Evolutionary conservation across 2,888 invertebrate species (phyloP).

Genomic region (Chelonus formosanus): DNA sequence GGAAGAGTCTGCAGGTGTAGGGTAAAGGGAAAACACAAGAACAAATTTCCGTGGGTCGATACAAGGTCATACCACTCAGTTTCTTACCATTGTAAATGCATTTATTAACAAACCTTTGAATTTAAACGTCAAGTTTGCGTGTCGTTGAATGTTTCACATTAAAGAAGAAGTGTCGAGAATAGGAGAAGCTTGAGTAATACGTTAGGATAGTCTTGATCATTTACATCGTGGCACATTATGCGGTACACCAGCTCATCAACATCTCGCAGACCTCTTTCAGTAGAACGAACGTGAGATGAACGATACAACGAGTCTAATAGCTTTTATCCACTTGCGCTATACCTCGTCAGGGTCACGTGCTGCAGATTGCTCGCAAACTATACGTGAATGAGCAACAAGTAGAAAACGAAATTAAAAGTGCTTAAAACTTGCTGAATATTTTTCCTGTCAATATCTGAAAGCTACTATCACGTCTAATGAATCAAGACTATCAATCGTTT

Average conservation of each 20-base stretch:
- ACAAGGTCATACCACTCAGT: constrained; percentile 27
- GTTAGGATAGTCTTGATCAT: constrained; percentile 19
- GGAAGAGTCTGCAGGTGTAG: constrained; percentile 24
- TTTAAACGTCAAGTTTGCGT: constrained; percentile 24
- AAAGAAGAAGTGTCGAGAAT: neutral
- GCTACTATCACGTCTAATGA: constrained; percentile 18
- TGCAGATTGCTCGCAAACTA: constrained; percentile 33
- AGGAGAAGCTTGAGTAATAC: constrained; percentile 25
- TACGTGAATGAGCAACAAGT: constrained; percentile 11
- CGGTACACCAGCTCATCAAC: constrained; percentile 27
- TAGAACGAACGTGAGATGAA: constrained; percentile 30
- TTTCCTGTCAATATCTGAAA: constrained; percentile 9
- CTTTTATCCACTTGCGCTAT: constrained; percentile 34
- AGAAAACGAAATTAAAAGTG: constrained; percentile 11
- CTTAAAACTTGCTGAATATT: neutral
- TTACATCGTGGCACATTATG: constrained; percentile 8
- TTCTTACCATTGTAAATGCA: constrained; percentile 13
- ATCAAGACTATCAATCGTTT: neutral
- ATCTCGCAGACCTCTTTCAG: constrained; percentile 21
- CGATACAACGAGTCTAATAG: constrained; percentile 37
- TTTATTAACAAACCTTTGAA: constrained; percentile 6
- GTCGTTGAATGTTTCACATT: constrained; percentile 6
- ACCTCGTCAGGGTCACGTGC: constrained; percentile 37
- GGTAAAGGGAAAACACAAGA: neutral
- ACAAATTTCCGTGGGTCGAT: constrained; percentile 20